Conservation (phyloP, 1,140 invertebrate species). For the Lepidurus couesii region DNA sequence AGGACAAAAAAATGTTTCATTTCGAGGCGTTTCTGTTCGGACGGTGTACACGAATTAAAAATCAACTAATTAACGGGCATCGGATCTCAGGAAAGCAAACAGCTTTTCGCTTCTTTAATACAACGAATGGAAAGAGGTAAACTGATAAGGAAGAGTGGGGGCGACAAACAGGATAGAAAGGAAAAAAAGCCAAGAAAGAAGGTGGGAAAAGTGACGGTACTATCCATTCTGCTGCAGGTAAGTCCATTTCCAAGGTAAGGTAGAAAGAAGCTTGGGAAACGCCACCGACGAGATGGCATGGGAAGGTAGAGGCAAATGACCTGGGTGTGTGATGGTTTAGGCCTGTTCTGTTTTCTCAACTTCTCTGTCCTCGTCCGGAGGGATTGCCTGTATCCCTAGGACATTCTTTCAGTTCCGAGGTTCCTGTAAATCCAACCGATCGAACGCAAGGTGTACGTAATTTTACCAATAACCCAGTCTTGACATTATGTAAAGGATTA, state of each 20-base stretch:
- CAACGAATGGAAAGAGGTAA: background rate
- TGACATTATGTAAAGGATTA: no score
- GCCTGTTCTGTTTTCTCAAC: background rate
- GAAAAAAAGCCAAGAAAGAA: background rate
- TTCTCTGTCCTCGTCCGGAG: background rate
- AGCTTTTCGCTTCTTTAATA: background rate
- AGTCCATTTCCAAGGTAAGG: background rate
- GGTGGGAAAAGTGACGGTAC: conserved; percentile 14
- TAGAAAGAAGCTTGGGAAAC: conserved; percentile 5
- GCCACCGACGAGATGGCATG: conserved; percentile 1
- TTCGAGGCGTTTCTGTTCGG: no score
- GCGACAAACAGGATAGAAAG: conserved; percentile 12
- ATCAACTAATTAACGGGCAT: background rate
- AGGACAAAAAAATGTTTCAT: no score
- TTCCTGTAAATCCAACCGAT: background rate
- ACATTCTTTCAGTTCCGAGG: background rate
- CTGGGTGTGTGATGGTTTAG: conserved; percentile 18
- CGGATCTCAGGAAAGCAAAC: background rate
- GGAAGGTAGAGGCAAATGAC: conserved; percentile 8
- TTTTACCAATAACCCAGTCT: no score
- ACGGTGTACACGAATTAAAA: no score
- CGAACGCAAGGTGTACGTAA: no score
- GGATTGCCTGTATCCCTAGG: background rate
- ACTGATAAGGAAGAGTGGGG: background rate
- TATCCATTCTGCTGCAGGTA: conserved; percentile 5